Evolutionary conservation across 23 tunicate genomes (phyloP).

Genomic region (Ciona savignyi): DNA sequence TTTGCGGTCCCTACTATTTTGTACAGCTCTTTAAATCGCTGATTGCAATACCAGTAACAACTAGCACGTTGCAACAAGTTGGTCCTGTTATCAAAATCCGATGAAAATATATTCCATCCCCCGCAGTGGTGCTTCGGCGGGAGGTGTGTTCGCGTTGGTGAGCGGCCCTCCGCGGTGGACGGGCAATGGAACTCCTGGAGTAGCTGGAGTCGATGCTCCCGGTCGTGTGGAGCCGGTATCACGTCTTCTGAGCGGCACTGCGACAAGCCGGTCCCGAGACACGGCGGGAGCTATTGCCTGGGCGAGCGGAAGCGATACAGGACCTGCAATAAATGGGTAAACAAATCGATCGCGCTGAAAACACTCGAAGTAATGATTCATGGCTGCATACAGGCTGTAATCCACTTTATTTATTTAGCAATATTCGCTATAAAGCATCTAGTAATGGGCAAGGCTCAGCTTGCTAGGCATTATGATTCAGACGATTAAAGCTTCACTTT

Average conservation of each 20-base stretch:
- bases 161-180: conserved; percentile 31
- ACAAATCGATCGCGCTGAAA: not conserved
- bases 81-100: too few species aligned
- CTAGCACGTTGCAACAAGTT: too few species aligned
- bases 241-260: conserved; percentile 49
- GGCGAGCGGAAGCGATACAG: conserved; percentile 68
- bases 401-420: too few species aligned
- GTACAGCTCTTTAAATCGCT: too few species aligned
- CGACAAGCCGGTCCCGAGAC: conserved; percentile 50
- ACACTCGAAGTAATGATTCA: conserved; percentile 2
- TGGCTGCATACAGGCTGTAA: not conserved
- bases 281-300: conserved; percentile 74
- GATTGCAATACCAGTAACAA: too few species aligned
- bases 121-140: conserved; percentile 84
- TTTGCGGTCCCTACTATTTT: too few species aligned
- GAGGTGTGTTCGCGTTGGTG: conserved; percentile 31
- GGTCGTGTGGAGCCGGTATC: conserved; percentile 82
- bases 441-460: too few species aligned
- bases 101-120: not conserved
- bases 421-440: too few species aligned
- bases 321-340: conserved; percentile 81
- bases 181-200: conserved; percentile 81
- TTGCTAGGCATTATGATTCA: too few species aligned
- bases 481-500: too few species aligned
- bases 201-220: conserved; percentile 60